Conservation (phyloP, 2,888 invertebrate species). For the Hydrotaea diabolus region DNA sequence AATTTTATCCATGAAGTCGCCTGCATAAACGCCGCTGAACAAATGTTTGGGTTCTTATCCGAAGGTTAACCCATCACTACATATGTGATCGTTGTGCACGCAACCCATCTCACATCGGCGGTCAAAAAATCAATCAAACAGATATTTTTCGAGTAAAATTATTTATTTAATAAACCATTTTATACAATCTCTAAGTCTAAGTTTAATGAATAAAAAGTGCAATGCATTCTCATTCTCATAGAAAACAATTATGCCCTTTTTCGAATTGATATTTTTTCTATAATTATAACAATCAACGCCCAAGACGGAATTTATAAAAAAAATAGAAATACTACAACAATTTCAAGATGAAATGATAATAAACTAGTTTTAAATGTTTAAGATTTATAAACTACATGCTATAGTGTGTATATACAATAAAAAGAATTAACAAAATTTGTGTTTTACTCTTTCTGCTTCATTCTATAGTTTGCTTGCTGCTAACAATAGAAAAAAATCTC, state of each 20-base stretch:
- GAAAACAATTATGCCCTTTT: not conserved
- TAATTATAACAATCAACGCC: not conserved
- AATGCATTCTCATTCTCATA: not conserved
- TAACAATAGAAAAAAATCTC: not conserved
- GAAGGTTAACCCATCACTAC: too few species aligned
- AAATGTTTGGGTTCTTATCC: too few species aligned
- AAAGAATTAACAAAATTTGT: not conserved
- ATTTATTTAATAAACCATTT: constrained; percentile 32
- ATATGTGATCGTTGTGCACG: too few species aligned
- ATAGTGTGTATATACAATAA: not conserved
- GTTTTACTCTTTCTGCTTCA: not conserved
- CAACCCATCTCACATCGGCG: too few species aligned
- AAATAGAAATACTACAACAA: not conserved
- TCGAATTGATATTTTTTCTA: not conserved
- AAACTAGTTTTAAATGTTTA: not conserved
- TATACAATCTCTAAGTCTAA: constrained; percentile 24
- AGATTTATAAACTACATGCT: constrained; percentile 1
- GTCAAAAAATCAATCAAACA: too few species aligned
- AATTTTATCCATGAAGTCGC: too few species aligned
- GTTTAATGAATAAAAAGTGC: constrained; percentile 27
- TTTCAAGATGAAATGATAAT: constrained; percentile 5
- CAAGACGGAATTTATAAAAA: not conserved
- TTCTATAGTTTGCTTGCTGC: not conserved
- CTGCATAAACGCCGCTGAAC: too few species aligned
- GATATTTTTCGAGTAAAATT: constrained; percentile 24